Conservation (phyloP, 1,140 invertebrate genomes). For the Tetragnatha versicolor region DNA sequence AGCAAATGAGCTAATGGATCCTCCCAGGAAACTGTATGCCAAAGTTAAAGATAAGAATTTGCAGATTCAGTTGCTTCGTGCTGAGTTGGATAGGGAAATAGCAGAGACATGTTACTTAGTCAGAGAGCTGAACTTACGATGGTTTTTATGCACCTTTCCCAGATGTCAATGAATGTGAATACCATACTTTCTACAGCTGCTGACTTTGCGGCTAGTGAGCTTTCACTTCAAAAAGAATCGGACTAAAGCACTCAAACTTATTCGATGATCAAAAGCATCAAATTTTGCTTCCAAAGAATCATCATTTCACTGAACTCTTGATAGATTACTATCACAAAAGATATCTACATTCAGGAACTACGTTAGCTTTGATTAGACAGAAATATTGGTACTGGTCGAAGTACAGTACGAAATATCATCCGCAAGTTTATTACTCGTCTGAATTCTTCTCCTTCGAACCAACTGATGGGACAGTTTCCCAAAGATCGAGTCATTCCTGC, state of each 20-base stretch:
- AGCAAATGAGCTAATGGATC: constrained; percentile 42
- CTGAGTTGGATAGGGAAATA: constrained; percentile 49
- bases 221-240: constrained; percentile 50
- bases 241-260: background rate
- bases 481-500: background rate
- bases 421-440: background rate
- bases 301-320: constrained; percentile 9
- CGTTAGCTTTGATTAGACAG: background rate
- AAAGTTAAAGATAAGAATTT: constrained; percentile 52
- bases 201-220: constrained; percentile 49
- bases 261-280: constrained; percentile 17
- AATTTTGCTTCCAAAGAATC: constrained; percentile 12
- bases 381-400: constrained; percentile 25
- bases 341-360: constrained; percentile 4
- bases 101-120: constrained; percentile 49
- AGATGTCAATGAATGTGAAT: constrained; percentile 41
- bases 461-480: constrained; percentile 14
- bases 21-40: constrained; percentile 35
- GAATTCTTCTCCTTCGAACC: background rate
- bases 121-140: constrained; percentile 53
- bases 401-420: background rate
- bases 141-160: constrained; percentile 38
- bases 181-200: constrained; percentile 23
- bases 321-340: background rate
- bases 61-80: constrained; percentile 39